phyloP scores from a whole-genome alignment of 2,113 vertebrate genomes.

The Ctenodactylus gundi region DNA sequence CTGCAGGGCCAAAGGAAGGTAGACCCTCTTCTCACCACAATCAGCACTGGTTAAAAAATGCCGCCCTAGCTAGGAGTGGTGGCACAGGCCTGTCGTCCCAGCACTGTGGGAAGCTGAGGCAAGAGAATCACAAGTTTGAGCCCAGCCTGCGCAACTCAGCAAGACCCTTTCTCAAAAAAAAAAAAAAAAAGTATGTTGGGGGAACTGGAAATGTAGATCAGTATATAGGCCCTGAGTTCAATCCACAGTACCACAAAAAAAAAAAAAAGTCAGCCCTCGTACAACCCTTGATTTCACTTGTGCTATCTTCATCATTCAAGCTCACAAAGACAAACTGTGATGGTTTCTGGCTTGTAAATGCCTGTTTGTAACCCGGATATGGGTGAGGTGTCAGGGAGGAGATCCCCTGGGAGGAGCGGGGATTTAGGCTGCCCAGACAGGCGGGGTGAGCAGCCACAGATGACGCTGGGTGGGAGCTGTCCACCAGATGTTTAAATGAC shows the following conservation, averaged over 20 bases:
- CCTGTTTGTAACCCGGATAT: too few species aligned
- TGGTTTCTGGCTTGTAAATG: not conserved
- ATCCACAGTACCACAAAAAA: fast-evolving
- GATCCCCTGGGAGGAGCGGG: not conserved
- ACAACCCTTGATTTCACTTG: fast-evolving
- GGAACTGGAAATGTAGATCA: too few species aligned
- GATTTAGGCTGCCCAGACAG: not conserved
- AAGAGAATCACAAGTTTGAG: too few species aligned
- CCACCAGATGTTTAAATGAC: too few species aligned
- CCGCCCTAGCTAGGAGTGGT: too few species aligned
- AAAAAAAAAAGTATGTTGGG: too few species aligned
- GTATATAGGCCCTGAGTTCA: too few species aligned
- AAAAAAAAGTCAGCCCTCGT: fast-evolving
- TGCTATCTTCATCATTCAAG: not conserved
- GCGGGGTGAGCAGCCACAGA: fast-evolving
- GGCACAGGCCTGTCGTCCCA: too few species aligned
- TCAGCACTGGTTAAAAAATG: not conserved
- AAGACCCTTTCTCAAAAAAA: too few species aligned
- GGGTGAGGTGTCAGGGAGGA: too few species aligned
- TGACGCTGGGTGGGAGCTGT: not conserved
- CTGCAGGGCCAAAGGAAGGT: fast-evolving
- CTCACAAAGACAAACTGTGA: fast-evolving
- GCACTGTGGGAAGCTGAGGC: too few species aligned
- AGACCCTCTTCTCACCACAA: fast-evolving
- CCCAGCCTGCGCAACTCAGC: too few species aligned